Percentiles rank a stretch among this genome's conserved stretches.
Conservation (phyloP, 2,888 invertebrate species). For the Polietes domitor region DNA sequence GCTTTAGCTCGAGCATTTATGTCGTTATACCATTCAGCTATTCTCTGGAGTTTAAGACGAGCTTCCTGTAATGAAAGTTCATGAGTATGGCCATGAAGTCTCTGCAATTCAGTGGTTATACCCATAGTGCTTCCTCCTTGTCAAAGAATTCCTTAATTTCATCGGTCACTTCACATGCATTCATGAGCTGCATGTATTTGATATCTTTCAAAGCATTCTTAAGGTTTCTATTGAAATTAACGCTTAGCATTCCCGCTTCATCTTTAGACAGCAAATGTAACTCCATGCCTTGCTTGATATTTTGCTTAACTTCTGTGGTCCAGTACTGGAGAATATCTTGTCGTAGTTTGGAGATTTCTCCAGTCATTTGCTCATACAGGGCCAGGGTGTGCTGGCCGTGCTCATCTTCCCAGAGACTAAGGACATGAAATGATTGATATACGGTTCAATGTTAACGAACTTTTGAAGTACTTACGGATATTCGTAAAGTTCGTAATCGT, state of each 20-base stretch:
- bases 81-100: not conserved
- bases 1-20: constrained; percentile 87
- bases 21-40: constrained; percentile 92
- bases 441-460: not conserved
- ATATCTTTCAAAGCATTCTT: constrained; percentile 90
- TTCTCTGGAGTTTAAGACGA: constrained; percentile 83
- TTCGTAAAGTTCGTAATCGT: constrained; percentile 85
- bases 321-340: constrained; percentile 86
- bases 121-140: constrained; percentile 87
- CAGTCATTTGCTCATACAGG: constrained; percentile 85
- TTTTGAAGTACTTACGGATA: constrained; percentile 82
- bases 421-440: not conserved
- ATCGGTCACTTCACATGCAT: constrained; percentile 83
- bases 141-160: constrained; percentile 85
- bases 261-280: constrained; percentile 82
- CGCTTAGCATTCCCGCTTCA: constrained; percentile 82
- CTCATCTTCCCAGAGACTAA: constrained; percentile 84
- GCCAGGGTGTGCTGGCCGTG: constrained; percentile 75
- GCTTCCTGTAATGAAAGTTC: constrained; percentile 80
- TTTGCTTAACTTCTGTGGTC: constrained; percentile 85
- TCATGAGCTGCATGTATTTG: constrained; percentile 87
- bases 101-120: constrained; percentile 68
- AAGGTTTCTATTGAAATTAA: constrained; percentile 87
- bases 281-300: constrained; percentile 84
- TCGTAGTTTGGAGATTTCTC: constrained; percentile 85